These are phyloP conservation scores for Rugalucina vietnamica DNA, from an alignment of 2,888 invertebrate genomes.

Conservation along the genomic window DNA sequence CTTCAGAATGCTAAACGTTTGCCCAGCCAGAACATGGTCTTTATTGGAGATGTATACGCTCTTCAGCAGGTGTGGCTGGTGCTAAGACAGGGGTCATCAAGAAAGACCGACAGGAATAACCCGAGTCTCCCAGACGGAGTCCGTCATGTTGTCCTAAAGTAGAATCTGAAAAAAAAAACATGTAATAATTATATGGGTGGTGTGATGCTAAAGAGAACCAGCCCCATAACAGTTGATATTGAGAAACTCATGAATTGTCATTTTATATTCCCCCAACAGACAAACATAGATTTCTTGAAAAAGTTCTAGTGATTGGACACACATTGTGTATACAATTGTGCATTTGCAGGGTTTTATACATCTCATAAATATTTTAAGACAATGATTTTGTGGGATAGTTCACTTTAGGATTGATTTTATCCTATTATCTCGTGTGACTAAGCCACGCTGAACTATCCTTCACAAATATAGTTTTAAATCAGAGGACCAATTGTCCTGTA, in stretches of 20 bases:
- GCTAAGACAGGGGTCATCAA: too few species aligned
- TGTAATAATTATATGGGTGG: neutral
- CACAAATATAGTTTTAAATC: neutral
- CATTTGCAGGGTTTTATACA: neutral
- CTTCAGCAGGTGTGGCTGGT: too few species aligned
- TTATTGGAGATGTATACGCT: too few species aligned
- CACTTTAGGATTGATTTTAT: neutral
- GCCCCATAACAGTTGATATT: neutral
- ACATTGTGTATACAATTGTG: neutral
- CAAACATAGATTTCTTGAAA: neutral
- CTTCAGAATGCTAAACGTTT: too few species aligned
- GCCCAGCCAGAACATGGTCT: too few species aligned
- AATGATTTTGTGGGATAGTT: neutral
- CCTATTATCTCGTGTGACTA: neutral
- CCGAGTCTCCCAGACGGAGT: too few species aligned
- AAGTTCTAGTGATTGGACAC: neutral
- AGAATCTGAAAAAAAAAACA: too few species aligned
- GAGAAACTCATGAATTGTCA: neutral
- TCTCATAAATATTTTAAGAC: neutral
- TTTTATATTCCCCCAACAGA: neutral
- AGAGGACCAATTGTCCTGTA: neutral
- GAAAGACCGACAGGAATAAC: too few species aligned
- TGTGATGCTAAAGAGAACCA: constrained; percentile 4
- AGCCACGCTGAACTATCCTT: neutral
- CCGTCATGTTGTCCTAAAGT: too few species aligned